These are phyloP conservation scores for Malurus melanocephalus DNA, from an alignment of 2,113 vertebrate species.

Conservation along the genomic window DNA sequence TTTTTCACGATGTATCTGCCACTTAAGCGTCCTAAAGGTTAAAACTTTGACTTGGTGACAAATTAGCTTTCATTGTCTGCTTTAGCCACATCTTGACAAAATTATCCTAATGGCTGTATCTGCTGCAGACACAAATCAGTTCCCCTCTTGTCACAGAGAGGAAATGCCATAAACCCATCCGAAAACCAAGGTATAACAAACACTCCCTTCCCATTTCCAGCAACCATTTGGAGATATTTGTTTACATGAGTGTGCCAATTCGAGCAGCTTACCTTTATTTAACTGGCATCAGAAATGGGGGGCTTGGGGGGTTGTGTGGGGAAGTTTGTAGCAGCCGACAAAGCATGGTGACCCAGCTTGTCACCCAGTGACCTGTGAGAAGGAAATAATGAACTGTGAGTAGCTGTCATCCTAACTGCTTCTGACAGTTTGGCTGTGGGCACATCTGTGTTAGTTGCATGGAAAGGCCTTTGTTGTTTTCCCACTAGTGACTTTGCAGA, in stretches of 20 bases:
- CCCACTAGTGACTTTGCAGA: constrained; percentile 85
- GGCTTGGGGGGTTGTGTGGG: constrained; percentile 10
- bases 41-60: not conserved
- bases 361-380: constrained; percentile 98
- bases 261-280: constrained; percentile 66
- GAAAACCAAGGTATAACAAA: constrained; percentile 1
- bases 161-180: not conserved
- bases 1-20: not conserved
- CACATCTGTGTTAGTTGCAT: constrained; percentile 92
- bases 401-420: constrained; percentile 92
- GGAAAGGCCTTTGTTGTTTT: constrained; percentile 86
- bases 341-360: constrained; percentile 93
- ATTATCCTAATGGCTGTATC: constrained; percentile 14
- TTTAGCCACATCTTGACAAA: constrained; percentile 24
- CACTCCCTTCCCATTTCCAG: not conserved
- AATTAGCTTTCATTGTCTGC: constrained; percentile 43
- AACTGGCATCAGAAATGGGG: constrained; percentile 50
- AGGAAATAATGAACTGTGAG: constrained; percentile 99
- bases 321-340: constrained; percentile 78
- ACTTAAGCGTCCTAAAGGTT: not conserved
- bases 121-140: not conserved
- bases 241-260: constrained; percentile 53
- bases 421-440: constrained; percentile 94
- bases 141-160: not conserved
- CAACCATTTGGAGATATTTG: constrained; percentile 42